A percentile compares a stretch with the other conserved stretches of the same genome.
phyloP scores from a whole-genome alignment of 2,888 invertebrate genomes.

The Diplazon laetatorius region DNA sequence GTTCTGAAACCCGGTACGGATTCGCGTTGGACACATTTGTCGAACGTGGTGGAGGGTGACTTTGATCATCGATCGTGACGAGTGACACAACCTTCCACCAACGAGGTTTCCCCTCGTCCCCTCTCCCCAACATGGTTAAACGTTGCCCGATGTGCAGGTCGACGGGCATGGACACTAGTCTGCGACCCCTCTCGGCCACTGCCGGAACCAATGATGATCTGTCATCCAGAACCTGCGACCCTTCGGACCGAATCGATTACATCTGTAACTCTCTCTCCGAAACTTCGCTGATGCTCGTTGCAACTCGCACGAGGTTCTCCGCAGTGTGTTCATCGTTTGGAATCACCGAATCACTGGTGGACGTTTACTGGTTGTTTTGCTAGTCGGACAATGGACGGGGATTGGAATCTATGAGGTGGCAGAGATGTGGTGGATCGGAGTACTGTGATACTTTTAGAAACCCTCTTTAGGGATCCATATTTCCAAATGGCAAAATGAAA shows the following conservation, averaged over 20 bases:
- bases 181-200: conserved; percentile 61
- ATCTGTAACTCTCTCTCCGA: conserved; percentile 40
- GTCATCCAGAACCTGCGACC: conserved; percentile 71
- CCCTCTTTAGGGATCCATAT: no score
- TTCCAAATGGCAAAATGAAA: no score
- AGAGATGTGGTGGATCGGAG: no score
- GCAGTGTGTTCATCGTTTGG: no score
- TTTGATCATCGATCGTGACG: conserved; percentile 79
- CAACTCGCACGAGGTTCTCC: no score
- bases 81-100: conserved; percentile 69
- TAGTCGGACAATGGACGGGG: no score
- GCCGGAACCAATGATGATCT: conserved; percentile 71
- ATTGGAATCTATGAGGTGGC: no score
- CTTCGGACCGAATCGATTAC: conserved; percentile 65
- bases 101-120: conserved; percentile 64
- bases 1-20: conserved; percentile 72
- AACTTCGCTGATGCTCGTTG: no score
- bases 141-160: conserved; percentile 18
- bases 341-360: conserved; percentile 45
- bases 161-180: conserved; percentile 43
- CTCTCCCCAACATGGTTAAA: no score
- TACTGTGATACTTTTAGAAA: no score
- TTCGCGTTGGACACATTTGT: conserved; percentile 78
- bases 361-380: no score
- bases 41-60: conserved; percentile 79